Evolutionary conservation across 2,888 invertebrate genomes (phyloP).

Genomic region (Oligia latruncula): DNA sequence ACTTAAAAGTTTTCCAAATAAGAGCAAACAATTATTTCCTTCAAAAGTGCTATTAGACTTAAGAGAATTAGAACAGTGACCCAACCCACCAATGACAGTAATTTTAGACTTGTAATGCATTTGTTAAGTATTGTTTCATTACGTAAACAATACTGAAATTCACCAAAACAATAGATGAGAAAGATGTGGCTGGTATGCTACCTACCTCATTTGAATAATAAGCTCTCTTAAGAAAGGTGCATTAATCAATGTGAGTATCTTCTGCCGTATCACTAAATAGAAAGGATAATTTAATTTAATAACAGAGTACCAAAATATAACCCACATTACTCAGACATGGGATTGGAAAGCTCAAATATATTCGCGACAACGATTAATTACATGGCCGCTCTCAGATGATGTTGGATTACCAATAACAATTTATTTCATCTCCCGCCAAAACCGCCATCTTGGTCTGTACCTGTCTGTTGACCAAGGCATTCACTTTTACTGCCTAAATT

Average conservation of each 20-base stretch:
- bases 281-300: conserved; percentile 58
- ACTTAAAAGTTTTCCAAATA: not conserved
- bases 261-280: conserved; percentile 40
- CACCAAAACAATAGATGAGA: not conserved
- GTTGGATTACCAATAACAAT: conserved; percentile 64
- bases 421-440: conserved; percentile 58
- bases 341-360: conserved; percentile 62
- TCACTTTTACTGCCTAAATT: conserved; percentile 65
- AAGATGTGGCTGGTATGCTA: not conserved
- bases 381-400: conserved; percentile 58
- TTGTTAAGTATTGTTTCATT: not conserved
- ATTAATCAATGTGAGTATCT: conserved; percentile 48
- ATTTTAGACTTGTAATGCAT: not conserved
- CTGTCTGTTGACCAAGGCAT: conserved; percentile 53
- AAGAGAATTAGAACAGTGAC: not conserved
- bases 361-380: conserved; percentile 65
- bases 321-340: conserved; percentile 40
- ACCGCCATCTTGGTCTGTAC: conserved; percentile 64
- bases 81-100: too few relatives aligned
- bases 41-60: not conserved
- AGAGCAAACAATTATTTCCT: not conserved
- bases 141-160: not conserved
- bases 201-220: not conserved
- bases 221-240: not conserved
- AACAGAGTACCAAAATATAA: conserved; percentile 42